A percentile compares a stretch with the other conserved stretches of the same genome.
Evolutionary conservation across 2,797 vertebrate species (phyloP).

Genomic region (Lepidocolaptes lacrymiger): DNA sequence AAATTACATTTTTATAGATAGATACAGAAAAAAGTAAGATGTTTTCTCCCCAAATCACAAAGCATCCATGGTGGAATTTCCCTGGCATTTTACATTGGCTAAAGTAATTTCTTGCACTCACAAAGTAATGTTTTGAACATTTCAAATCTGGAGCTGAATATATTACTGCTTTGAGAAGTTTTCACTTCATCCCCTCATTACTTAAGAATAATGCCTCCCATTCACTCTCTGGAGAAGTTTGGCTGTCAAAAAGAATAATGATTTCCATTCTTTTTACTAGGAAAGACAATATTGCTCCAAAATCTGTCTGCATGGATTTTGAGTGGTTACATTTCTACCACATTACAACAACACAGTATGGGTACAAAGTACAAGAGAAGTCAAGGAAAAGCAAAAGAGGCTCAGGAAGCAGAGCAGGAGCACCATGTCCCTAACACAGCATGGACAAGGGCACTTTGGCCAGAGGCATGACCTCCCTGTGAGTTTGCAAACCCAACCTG

Average conservation of each 20-base stretch:
- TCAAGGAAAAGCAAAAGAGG: not conserved
- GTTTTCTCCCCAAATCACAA: not conserved
- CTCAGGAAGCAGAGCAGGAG: rapidly evolving
- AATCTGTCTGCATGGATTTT: not conserved
- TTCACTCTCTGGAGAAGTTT: not conserved
- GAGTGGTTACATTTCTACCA: not conserved
- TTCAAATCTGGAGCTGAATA: not conserved
- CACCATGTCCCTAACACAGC: rapidly evolving
- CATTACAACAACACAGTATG: not conserved
- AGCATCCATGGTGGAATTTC: not conserved
- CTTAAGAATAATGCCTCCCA: not conserved
- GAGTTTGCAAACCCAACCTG: not conserved
- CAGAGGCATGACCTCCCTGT: not conserved
- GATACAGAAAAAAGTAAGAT: not conserved
- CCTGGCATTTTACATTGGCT: not conserved
- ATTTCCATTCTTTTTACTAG: not conserved
- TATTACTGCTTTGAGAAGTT: not conserved
- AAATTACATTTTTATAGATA: not conserved
- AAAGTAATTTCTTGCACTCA: not conserved
- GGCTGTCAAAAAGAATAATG: not conserved
- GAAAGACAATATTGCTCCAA: not conserved
- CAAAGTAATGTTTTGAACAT: not conserved
- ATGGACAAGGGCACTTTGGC: rapidly evolving
- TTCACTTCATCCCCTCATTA: not conserved
- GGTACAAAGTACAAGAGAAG: not conserved